Percentiles rank a stretch among this genome's conserved stretches.
These are phyloP conservation scores for Aurelia sp. DNA, from an alignment of 30 jellyfish, hydroid and myxozoan species.

Conservation along the genomic window DNA sequence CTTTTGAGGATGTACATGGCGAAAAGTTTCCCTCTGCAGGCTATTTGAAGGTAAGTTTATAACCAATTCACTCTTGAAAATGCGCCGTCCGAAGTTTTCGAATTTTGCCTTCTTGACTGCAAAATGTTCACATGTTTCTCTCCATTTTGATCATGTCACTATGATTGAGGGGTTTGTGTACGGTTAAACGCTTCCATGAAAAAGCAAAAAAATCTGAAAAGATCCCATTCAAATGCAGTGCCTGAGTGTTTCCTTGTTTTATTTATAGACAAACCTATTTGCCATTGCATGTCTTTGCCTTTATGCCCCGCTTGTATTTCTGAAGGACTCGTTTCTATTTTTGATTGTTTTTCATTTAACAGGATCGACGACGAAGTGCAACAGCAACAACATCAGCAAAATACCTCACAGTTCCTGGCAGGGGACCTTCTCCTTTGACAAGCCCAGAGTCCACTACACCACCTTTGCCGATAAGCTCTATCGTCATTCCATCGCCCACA, in stretches of 20 bases:
- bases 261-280: not conserved
- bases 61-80: not conserved
- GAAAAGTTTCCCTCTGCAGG: not conserved
- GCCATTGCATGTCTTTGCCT: no score
- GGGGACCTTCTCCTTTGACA: slow-evolving; percentile 50
- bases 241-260: no score
- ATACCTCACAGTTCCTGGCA: slow-evolving; percentile 33
- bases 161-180: no score
- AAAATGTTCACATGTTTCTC: no score
- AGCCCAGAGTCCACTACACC: slow-evolving; percentile 26
- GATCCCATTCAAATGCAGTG: no score
- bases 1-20: not conserved
- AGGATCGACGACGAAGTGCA: slow-evolving; percentile 31
- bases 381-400: slow-evolving; percentile 9
- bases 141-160: no score
- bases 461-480: not conserved
- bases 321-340: not conserved
- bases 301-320: not conserved
- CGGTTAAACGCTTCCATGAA: no score
- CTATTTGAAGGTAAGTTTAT: not conserved
- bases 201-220: no score
- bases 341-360: not conserved
- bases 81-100: no score
- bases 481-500: slow-evolving; percentile 24
- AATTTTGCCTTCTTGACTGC: no score